Evolutionary conservation across 1,140 invertebrate genomes (phyloP).

Genomic region (Drosophila sturtevanti): DNA sequence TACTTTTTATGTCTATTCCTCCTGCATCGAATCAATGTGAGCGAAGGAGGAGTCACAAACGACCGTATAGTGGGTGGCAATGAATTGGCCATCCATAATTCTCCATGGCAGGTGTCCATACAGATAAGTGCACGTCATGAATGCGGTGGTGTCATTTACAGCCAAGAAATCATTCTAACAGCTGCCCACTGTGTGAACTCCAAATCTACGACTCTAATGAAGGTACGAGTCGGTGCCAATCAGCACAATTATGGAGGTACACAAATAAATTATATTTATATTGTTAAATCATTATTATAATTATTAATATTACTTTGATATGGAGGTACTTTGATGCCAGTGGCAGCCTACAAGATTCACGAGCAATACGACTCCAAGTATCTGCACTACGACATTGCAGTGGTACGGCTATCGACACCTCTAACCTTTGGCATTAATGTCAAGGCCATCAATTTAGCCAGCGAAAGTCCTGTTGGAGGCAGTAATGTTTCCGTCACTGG

Average conservation of each 20-base stretch:
- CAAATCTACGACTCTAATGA: slow-evolving; percentile 51
- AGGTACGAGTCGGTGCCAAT: slow-evolving; percentile 66
- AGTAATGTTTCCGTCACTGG: slow-evolving; percentile 58
- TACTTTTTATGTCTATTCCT: slow-evolving; percentile 12
- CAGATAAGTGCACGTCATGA: slow-evolving; percentile 83
- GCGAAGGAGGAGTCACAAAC: background rate
- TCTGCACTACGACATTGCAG: slow-evolving; percentile 83
- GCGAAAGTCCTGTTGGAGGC: slow-evolving; percentile 44
- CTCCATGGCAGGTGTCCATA: slow-evolving; percentile 85
- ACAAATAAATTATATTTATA: no score
- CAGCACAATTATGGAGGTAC: slow-evolving; percentile 52
- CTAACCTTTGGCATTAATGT: slow-evolving; percentile 46
- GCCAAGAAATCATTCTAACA: slow-evolving; percentile 84
- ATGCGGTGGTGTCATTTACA: slow-evolving; percentile 85
- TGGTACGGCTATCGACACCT: slow-evolving; percentile 79
- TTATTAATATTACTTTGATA: no score
- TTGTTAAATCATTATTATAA: no score
- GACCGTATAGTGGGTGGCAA: slow-evolving; percentile 85
- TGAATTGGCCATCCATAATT: slow-evolving; percentile 83
- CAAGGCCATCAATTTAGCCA: slow-evolving; percentile 58
- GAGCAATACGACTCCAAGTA: slow-evolving; percentile 44
- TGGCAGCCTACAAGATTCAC: slow-evolving; percentile 43
- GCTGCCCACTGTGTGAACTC: slow-evolving; percentile 85
- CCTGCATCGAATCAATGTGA: background rate
- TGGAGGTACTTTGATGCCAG: slow-evolving; percentile 43